Conservation (phyloP, 2,888 invertebrate species). For the Tubulanus polymorphus region DNA sequence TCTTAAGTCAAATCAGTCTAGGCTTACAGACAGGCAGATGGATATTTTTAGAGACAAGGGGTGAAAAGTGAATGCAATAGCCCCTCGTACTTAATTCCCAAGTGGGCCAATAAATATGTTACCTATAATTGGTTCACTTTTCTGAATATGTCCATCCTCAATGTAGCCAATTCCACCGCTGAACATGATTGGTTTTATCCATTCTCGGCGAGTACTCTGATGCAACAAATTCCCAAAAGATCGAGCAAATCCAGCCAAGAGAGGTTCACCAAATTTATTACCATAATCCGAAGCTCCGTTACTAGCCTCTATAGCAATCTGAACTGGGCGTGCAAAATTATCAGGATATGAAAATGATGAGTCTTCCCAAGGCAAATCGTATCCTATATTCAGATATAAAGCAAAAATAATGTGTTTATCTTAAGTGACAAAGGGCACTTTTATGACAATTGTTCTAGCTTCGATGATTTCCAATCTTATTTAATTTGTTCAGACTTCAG, state of each 20-base stretch:
- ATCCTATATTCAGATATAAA: slow-evolving; percentile 59
- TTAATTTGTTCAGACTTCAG: no score
- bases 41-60: no score
- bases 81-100: no score
- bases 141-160: slow-evolving; percentile 75
- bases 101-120: no score
- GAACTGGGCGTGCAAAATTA: slow-evolving; percentile 84
- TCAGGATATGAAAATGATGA: slow-evolving; percentile 68
- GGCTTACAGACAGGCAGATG: no score
- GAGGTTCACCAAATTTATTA: slow-evolving; percentile 97
- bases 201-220: slow-evolving; percentile 72
- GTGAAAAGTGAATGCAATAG: no score
- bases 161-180: slow-evolving; percentile 92
- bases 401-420: not conserved
- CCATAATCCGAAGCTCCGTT: slow-evolving; percentile 99
- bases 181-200: slow-evolving; percentile 98
- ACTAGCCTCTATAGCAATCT: slow-evolving; percentile 90
- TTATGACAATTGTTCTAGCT: not conserved
- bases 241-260: slow-evolving; percentile 84
- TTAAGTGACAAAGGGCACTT: not conserved
- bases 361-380: slow-evolving; percentile 84
- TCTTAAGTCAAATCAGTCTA: no score
- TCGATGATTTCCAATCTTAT: no score
- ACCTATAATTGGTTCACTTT: slow-evolving; percentile 72
- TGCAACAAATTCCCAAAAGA: slow-evolving; percentile 76